These are phyloP conservation scores for Manduca sexta DNA, from an alignment of 1,140 invertebrate genomes.

Conservation along the genomic window DNA sequence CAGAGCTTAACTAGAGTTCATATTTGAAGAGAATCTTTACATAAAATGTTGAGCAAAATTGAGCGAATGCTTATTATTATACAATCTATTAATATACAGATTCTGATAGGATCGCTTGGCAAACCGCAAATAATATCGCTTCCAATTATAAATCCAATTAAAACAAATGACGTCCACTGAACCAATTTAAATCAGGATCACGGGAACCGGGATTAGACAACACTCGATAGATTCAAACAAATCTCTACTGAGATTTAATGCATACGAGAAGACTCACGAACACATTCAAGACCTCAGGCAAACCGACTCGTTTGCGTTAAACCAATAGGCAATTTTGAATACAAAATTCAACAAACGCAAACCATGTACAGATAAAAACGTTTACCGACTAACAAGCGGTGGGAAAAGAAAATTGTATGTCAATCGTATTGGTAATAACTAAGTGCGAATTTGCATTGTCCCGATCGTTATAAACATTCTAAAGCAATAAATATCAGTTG, in stretches of 20 bases:
- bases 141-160: conserved; percentile 21
- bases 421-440: conserved; percentile 31
- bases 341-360: conserved; percentile 15
- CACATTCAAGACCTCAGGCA: conserved; percentile 16
- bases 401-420: conserved; percentile 32
- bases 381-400: conserved; percentile 19
- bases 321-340: conserved; percentile 7
- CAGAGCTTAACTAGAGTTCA: too few relatives aligned
- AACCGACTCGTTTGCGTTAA: conserved; percentile 23
- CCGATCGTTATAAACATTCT: conserved; percentile 44
- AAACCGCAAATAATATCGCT: neutral
- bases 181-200: conserved; percentile 36
- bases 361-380: conserved; percentile 8
- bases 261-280: conserved; percentile 36
- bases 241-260: conserved; percentile 53
- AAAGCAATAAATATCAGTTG: conserved; percentile 39
- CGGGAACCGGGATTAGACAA: conserved; percentile 41
- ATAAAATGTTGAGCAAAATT: too few relatives aligned
- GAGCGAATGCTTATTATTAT: too few relatives aligned
- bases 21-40: too few relatives aligned
- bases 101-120: too few relatives aligned
- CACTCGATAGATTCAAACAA: conserved; percentile 38
- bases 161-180: conserved; percentile 24
- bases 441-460: conserved; percentile 49
- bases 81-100: too few relatives aligned